phyloP scores from a whole-genome alignment of 1,140 invertebrate species.

The Brachionus sp. region DNA sequence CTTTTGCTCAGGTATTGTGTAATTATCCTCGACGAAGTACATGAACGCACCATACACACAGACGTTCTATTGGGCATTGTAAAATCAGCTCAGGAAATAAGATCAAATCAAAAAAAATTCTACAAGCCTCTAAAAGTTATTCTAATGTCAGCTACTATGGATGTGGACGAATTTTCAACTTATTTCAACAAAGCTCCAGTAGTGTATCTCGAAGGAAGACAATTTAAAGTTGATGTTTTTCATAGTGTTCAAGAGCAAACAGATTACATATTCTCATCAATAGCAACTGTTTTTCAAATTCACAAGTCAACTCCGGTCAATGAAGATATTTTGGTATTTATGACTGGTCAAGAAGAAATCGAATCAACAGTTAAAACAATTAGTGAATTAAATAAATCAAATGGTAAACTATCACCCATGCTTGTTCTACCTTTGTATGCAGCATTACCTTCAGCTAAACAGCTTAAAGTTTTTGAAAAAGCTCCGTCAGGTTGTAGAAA shows the following conservation, averaged over 20 bases:
- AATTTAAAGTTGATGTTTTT: conserved; percentile 70
- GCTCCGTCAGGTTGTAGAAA: background rate
- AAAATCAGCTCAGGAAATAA: conserved; percentile 71
- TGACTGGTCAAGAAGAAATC: conserved; percentile 98
- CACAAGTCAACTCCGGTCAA: conserved; percentile 63
- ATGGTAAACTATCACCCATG: background rate
- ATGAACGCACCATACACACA: conserved; percentile 90
- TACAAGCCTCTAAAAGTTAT: conserved; percentile 49
- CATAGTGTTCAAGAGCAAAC: conserved; percentile 54
- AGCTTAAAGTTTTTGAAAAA: conserved; percentile 36
- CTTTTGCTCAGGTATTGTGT: conserved; percentile 70
- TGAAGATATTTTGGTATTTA: conserved; percentile 86
- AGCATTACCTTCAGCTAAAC: conserved; percentile 7
- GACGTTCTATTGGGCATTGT: conserved; percentile 84
- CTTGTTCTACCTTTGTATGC: conserved; percentile 44
- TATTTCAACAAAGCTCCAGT: conserved; percentile 84
- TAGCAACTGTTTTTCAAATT: conserved; percentile 93
- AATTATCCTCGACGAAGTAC: conserved; percentile 92
- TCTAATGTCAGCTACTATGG: conserved; percentile 61
- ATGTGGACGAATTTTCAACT: conserved; percentile 79
- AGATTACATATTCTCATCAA: conserved; percentile 94
- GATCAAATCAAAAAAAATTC: conserved; percentile 61
- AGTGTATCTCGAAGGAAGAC: conserved; percentile 82
- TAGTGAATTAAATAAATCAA: conserved; percentile 12
- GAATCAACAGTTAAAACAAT: conserved; percentile 77